Evolutionary conservation across 1,140 invertebrate species (phyloP).

Genomic region (Cyphomyrmex costatus): DNA sequence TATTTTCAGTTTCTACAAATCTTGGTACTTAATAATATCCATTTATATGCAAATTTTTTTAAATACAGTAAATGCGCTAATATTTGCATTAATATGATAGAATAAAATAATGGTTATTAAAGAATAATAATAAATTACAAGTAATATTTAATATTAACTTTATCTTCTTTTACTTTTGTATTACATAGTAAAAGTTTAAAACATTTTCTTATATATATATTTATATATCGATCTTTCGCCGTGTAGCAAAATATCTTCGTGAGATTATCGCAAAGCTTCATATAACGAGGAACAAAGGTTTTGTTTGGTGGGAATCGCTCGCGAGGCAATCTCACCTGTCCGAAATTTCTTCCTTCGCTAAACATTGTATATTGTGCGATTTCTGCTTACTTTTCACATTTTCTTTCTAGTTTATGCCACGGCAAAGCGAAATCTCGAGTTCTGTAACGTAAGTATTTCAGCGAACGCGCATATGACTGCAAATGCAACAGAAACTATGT

Average conservation of each 20-base stretch:
- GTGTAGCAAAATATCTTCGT: neutral
- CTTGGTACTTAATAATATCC: no score
- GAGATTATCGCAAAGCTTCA: constrained; percentile 43
- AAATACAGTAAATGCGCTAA: no score
- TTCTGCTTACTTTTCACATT: constrained; percentile 48
- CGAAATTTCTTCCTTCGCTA: constrained; percentile 54
- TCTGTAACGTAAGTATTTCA: constrained; percentile 31
- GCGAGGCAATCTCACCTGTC: neutral
- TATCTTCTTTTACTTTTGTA: neutral
- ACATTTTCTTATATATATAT: neutral
- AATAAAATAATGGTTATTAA: neutral
- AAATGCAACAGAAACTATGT: constrained; percentile 22
- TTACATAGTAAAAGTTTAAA: neutral
- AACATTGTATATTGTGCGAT: constrained; percentile 34
- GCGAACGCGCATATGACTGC: constrained; percentile 16
- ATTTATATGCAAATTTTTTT: no score
- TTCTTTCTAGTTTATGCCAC: constrained; percentile 41
- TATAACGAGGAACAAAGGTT: constrained; percentile 47
- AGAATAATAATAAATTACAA: neutral
- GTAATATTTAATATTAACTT: neutral
- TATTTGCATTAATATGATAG: neutral
- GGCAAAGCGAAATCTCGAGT: constrained; percentile 35
- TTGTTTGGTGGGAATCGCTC: constrained; percentile 12
- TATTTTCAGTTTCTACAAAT: no score
- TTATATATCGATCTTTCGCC: constrained; percentile 6